Base-by-base conservation (phyloP, 2,113 vertebrate genomes). In the Pterocles orientalis region DNA sequence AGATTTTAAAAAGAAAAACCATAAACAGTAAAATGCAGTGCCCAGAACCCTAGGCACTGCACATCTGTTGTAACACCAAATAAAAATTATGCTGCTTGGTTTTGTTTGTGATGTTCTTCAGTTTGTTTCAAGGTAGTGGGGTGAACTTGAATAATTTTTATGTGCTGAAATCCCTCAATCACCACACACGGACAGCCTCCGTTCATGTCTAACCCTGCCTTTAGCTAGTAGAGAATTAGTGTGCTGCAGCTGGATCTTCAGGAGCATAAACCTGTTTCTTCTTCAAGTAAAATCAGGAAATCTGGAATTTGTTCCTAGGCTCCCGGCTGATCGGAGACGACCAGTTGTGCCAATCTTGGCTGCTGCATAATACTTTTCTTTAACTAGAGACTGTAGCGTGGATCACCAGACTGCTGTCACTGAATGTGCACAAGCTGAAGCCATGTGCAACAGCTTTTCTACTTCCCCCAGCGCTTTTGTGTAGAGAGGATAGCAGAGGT, bases 71-170 rank as follows among this genome's bases (percentile, higher is more conserved):
- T 98, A 98, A 98, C 98, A 98, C 98, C 97, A 98, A 99, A 98
- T 98, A 99, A 99, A 99, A 97, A 94, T 96, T 97, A 97, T 98
- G 98, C 98, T 98, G 98, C 98, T 98, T 98, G 94, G 88, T 94
- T 96, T 96, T 80, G 71, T 95, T 97, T 97, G 97, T 98, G 95
- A 94, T 1, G 93, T 91, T 95, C 86, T 97, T 94, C 88, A 29
- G 2, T 97, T 97, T 96, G 86, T 95, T 95, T 94, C 60, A 70
- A 88, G 80, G 6, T 51, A 47, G 65, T 31, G 92, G 91, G 81
- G 89, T 86, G 66, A 95, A 88, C 82, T 83, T 64, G 18, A 94
- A 43, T 88, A n/a, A 51, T 69, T 92, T 82, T 82, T 31, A 17
- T 15, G 60, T 81, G 76, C 78, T 78, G 79, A 80, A 87, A 69